Conservation (phyloP, 2,797 vertebrate species). For the Pachyuromys duprasi region DNA sequence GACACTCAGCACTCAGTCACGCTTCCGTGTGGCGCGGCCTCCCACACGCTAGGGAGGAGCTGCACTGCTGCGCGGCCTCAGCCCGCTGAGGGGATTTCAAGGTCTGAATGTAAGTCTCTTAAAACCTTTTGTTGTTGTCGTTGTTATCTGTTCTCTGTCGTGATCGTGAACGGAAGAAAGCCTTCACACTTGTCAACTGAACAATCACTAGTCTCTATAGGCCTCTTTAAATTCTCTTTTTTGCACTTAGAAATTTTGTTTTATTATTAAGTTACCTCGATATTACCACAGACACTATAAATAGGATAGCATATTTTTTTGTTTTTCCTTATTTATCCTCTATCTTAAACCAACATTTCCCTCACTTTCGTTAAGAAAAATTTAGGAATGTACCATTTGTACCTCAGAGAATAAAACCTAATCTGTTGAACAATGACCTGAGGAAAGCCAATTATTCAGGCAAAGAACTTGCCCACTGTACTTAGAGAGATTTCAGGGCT, state of each 20-base stretch:
- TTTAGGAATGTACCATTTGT: neutral
- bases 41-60: neutral
- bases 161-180: neutral
- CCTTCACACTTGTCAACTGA: neutral
- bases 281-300: neutral
- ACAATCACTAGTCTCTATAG: neutral
- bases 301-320: neutral
- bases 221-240: neutral
- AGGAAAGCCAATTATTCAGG: neutral
- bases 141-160: neutral
- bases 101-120: neutral
- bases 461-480: neutral
- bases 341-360: slow-evolving; percentile 1
- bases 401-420: neutral
- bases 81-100: neutral
- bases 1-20: neutral
- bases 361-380: neutral
- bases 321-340: neutral
- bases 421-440: neutral
- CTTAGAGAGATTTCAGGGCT: neutral
- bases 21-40: neutral
- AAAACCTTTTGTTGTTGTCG: neutral
- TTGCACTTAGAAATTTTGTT: slow-evolving; percentile 38
- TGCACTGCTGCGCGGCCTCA: too few species aligned
- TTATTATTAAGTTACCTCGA: slow-evolving; percentile 5